phyloP scores from a whole-genome alignment of 2,113 vertebrate species.

The Colistium nudipinnis region DNA sequence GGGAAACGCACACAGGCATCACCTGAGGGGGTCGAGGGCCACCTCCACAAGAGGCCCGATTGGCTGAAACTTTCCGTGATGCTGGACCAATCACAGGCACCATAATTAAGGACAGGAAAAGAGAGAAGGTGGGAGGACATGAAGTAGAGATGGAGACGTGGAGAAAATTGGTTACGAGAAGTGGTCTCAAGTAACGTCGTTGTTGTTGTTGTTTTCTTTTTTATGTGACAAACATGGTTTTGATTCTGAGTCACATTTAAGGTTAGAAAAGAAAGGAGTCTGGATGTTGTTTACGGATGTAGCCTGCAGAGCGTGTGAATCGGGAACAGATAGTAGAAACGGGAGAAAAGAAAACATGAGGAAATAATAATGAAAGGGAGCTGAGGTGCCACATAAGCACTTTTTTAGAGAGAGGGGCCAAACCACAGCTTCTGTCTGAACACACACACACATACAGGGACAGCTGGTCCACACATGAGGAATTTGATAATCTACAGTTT shows the following conservation, averaged over 20 bases:
- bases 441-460: slow-evolving; percentile 37
- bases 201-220: background rate
- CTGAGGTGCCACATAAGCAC: slow-evolving; percentile 71
- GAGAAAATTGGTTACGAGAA: slow-evolving; percentile 1
- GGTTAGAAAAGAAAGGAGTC: background rate
- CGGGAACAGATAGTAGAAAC: background rate
- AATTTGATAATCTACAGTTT: slow-evolving; percentile 75
- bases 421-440: slow-evolving; percentile 58
- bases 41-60: slow-evolving; percentile 55
- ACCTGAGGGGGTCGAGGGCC: slow-evolving; percentile 60
- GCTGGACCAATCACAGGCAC: slow-evolving; percentile 70
- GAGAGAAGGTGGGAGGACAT: slow-evolving; percentile 27
- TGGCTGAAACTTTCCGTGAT: slow-evolving; percentile 53
- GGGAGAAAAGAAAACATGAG: slow-evolving; percentile 11
- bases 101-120: slow-evolving; percentile 66
- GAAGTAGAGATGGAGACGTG: slow-evolving; percentile 46
- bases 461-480: slow-evolving; percentile 77
- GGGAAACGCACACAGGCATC: slow-evolving; percentile 28
- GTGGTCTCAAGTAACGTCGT: background rate
- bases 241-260: background rate
- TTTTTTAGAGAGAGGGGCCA: slow-evolving; percentile 56
- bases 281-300: background rate
- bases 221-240: background rate
- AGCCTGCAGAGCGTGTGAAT: background rate
- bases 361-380: slow-evolving; percentile 37